Conservation (phyloP, 2,113 vertebrate genomes). For the Antechinus stuartii region DNA sequence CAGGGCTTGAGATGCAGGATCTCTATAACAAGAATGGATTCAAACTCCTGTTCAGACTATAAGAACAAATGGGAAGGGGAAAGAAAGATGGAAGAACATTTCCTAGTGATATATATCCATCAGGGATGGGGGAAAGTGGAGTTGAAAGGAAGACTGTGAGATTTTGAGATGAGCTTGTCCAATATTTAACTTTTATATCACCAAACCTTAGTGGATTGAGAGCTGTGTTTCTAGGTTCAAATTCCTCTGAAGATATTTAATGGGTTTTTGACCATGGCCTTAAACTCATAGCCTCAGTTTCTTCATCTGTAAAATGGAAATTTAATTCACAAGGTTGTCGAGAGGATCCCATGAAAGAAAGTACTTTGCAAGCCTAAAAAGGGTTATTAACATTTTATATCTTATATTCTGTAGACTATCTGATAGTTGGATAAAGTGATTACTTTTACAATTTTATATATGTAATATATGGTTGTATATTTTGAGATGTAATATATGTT, state of each 20-base stretch:
- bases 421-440: background rate
- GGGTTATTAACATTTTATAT: background rate
- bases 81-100: constrained; percentile 6
- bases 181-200: background rate
- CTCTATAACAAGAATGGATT: background rate
- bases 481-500: background rate
- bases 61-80: background rate
- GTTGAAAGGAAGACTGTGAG: background rate
- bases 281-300: background rate
- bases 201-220: background rate
- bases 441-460: background rate
- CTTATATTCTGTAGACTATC: background rate
- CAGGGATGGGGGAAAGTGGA: background rate
- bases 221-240: background rate
- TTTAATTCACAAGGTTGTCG: background rate
- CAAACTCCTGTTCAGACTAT: background rate
- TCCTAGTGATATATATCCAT: background rate
- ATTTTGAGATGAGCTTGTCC: background rate
- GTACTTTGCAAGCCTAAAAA: background rate
- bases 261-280: background rate
- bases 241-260: background rate
- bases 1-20: background rate
- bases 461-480: too few species aligned
- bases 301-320: background rate
- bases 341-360: background rate